Base-by-base conservation (phyloP, 2,888 invertebrate species). In the Meta bourneti region DNA sequence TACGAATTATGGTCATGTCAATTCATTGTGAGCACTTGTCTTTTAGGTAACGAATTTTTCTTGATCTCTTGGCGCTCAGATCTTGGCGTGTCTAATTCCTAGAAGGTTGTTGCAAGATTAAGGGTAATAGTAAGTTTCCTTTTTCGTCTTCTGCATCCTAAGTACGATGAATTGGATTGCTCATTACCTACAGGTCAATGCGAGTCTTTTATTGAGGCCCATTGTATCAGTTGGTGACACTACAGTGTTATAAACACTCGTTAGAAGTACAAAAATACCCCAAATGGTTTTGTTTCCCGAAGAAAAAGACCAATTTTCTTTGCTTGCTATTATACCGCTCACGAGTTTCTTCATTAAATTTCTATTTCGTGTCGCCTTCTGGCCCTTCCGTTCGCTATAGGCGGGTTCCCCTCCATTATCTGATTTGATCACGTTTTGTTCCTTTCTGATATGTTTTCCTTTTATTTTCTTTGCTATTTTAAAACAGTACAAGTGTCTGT, bases 131-230 rank as follows among this genome's bases (percentile, higher is more conserved):
- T 71, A 52, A 84, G 34, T 48, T 34, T n/a, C n/a, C 52, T 75
- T 74, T 61, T 71, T 75, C 16, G 19, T 61, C 61, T 9, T 79
- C 61, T 52, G n/a, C 69, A 13, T 72, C 75, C 54, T 34, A 69
- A 72, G 74, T 48, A 61, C 84, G 74, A 75, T 84, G 74, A 84
- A 75, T 84, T 84, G 84, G 75, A 84, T 84, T 84, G 84, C 74
- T 84, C 75, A 84, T 84, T 84, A 75, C 84, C 54, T 61, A 75
- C 84, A 61, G 84, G 75, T 75, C 61, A 61, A 84, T 84, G 61
- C 54, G 74, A 72, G 8, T 16, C 49, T 75, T 84, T 84, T 84
- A 84, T 84, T 61, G 84, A 82, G 84, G 11, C 61, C n/a, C 75
- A 72, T 84, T 84, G 75, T 61, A 75, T 75, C 84, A 11, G 74